Conservation (phyloP, 2,113 vertebrate species). For the Lepus americanus region DNA sequence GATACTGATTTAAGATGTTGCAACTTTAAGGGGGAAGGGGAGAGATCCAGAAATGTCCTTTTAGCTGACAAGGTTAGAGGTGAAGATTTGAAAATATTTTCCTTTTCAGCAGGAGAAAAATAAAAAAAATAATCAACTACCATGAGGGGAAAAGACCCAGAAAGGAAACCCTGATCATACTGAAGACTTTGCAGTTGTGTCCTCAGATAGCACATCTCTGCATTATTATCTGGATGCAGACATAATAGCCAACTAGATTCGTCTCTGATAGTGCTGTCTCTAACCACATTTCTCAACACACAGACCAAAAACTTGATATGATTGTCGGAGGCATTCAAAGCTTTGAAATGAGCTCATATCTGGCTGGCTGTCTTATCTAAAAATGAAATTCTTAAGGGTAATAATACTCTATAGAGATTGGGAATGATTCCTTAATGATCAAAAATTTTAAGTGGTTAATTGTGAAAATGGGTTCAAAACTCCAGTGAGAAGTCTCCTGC, state of each 20-base stretch:
- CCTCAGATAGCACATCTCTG: neutral
- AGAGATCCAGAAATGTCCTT: constrained; percentile 66
- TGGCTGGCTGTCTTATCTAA: constrained; percentile 24
- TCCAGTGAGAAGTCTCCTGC: constrained; percentile 10
- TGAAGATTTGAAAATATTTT: constrained; percentile 61
- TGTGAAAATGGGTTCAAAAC: constrained; percentile 59
- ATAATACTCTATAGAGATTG: constrained; percentile 26
- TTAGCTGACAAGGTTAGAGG: constrained; percentile 68
- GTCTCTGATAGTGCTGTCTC: constrained; percentile 43
- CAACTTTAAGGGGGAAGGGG: constrained; percentile 72
- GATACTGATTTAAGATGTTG: constrained; percentile 59
- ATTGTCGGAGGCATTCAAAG: constrained; percentile 37
- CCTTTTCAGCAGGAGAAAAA: constrained; percentile 4
- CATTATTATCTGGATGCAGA: neutral
- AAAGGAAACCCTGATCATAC: constrained; percentile 40
- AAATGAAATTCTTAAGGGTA: constrained; percentile 51
- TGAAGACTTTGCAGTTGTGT: constrained; percentile 1
- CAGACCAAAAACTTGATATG: constrained; percentile 13
- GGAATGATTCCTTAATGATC: constrained; percentile 22
- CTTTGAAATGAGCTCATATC: constrained; percentile 29
- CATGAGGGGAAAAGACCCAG: constrained; percentile 34
- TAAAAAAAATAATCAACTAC: neutral
- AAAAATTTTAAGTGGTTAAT: constrained; percentile 30
- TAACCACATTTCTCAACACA: constrained; percentile 20
- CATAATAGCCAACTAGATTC: neutral